Evolutionary conservation across 2,888 invertebrate genomes (phyloP), one percentile per base, ranked within the genome.

Genomic region (Augochlorella aurata): DNA sequence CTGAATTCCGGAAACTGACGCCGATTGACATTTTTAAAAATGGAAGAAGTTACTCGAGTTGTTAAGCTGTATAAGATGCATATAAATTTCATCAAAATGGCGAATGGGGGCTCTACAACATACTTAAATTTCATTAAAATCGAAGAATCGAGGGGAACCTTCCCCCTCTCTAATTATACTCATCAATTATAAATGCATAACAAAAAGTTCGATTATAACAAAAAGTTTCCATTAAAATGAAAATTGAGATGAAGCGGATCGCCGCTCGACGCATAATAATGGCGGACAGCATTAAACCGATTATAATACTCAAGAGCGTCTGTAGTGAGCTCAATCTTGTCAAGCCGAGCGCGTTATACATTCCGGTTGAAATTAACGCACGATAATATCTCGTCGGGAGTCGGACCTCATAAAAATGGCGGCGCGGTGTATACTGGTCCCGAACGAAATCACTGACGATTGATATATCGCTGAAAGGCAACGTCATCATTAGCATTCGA

Each of bases 401-500:
- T 72, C 65, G 67, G 74, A 7, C 61, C 50, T 44, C 14, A 44
- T 52, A 77, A 77, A 74, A 65, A 54, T 73, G 8, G 45, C 49
- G 12, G 52, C 67, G 54, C 67, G 24, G 66, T 44, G 45, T 24
- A 45, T 63, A 63, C 52, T 12, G 65, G 66, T 63, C 49, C 44
- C 54, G 77, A 66, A 68, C 52, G 38, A 66, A 74, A 76, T 66
- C 69, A 2, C 71, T 9, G 24, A 29, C 66, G 83, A 83, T 81
- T 83, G 81, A 83, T 83, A 75, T 77, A 83, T 81, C 72, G 81
- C 74, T 77, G 81, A 81, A 81, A 83, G 77, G 61, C 74, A 67
- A 83, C 81, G 74, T 83, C 81, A 77, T 75, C 81, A 75, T 83
- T 81, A 83, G 77, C 77, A 83, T 83, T 77, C 38, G 63, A 74